These are phyloP conservation scores for Anser cygnoides DNA, from an alignment of 2,113 vertebrate genomes.

Conservation along the genomic window DNA sequence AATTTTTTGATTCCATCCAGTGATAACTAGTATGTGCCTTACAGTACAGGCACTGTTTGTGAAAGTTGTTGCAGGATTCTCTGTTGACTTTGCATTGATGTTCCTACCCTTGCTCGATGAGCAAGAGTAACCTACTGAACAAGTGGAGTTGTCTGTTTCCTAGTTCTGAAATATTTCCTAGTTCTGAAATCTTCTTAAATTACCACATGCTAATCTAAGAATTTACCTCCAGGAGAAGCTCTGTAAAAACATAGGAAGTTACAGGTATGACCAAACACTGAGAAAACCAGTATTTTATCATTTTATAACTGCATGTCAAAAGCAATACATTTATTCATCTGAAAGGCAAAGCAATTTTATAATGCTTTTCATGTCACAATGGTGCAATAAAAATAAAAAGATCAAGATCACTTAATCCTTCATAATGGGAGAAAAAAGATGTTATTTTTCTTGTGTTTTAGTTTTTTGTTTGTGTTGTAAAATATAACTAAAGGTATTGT, in stretches of 20 bases:
- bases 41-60: not conserved
- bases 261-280: rapidly evolving
- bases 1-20: not conserved
- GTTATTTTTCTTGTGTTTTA: not conserved
- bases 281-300: not conserved
- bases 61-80: not conserved
- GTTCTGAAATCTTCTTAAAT: not conserved
- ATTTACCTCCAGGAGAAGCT: not conserved
- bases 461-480: not conserved
- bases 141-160: not conserved
- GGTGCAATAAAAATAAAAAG: not conserved
- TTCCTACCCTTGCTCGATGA: not conserved
- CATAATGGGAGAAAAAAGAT: not conserved
- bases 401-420: not conserved
- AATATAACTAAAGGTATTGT: not conserved
- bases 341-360: not conserved
- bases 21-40: not conserved
- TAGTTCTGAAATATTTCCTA: not conserved
- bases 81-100: not conserved
- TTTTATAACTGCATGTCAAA: not conserved
- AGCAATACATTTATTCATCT: not conserved
- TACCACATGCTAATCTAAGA: not conserved
- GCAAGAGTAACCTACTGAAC: not conserved
- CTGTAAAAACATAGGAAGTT: not conserved
- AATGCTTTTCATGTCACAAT: not conserved